Evolutionary conservation across 2,797 vertebrate species (phyloP), one percentile per base, ranked within the genome.

Genomic region (Bradypodion pumilum): DNA sequence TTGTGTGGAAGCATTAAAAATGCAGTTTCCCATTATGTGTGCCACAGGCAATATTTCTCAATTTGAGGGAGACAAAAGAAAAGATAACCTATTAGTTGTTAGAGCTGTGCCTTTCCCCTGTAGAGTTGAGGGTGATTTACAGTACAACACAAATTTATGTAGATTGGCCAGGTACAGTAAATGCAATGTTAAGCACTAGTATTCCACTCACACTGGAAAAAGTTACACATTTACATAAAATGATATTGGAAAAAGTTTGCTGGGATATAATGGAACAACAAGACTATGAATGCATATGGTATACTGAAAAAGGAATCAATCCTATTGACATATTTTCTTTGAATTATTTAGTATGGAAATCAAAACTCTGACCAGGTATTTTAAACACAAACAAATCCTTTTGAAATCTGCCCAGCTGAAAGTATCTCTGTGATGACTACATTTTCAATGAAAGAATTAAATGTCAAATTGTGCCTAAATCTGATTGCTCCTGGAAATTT

Each of bases 261-360:
- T 94, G 93, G 92, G 95, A 95, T 89, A 94, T 96, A 95, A 96
- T 94, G 93, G 97, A 95, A 95, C 93, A 94, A 95, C 95, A 92
- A 91, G 88, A 73, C 70, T 74, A 32, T 83, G 44, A 77, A 90
- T 83, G 19, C 80, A 44, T 80, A 46, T 75, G 66, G 32, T 52
- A 70, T n/a, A 63, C 60, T n/a, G 68, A 77, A 86, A 65, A 66
- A 81, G 46, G 44, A 65, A 83, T 68, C 2, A 84, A 87, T 86
- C 56, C 19, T 81, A 86, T 82, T 92, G 89, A 91, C 70, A 88
- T 93, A 87, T 65, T 3, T 63, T 85, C 12, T 85, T 74, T 46
- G 90, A 92, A 91, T 69, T 62, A 91, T 86, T 89, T 88, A 86
- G 25, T 87, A 72, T 29, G 63, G 86, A 80, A 85, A 72, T 2